Conservation (phyloP, 2,113 vertebrate species). For the Tinamus guttatus region DNA sequence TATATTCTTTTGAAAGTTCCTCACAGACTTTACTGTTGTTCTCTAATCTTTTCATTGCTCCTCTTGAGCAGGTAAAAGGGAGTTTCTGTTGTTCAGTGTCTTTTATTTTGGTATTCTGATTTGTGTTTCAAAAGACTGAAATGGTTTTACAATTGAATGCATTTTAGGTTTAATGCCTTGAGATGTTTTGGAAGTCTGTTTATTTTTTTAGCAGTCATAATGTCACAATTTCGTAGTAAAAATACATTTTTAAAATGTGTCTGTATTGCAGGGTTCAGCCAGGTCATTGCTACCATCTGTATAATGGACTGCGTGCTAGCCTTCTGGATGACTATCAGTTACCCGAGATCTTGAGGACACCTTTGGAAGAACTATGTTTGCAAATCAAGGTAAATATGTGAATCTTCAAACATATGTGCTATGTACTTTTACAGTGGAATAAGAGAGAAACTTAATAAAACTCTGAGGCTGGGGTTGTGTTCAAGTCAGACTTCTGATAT, state of each 20-base stretch:
- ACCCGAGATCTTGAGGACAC: conserved; percentile 95
- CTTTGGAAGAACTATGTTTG: conserved; percentile 95
- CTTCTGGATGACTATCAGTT: conserved; percentile 94
- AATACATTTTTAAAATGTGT: neutral
- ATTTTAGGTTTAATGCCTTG: neutral
- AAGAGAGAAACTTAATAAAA: neutral
- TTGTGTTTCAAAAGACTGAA: neutral
- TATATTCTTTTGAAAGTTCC: neutral
- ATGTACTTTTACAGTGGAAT: neutral
- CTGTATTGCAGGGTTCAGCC: conserved; percentile 88
- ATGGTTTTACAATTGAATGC: neutral
- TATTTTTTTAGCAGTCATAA: neutral
- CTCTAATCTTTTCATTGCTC: neutral
- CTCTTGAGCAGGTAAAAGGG: neutral
- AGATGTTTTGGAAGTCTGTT: neutral
- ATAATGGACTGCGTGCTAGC: conserved; percentile 91
- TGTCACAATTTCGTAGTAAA: neutral
- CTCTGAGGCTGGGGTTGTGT: neutral
- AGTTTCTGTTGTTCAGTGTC: neutral
- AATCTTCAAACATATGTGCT: neutral
- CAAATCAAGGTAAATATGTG: conserved; percentile 90
- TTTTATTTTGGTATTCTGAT: neutral
- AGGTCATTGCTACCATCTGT: conserved; percentile 96
- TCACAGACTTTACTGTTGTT: neutral
- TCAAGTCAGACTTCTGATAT: neutral